phyloP scores from a whole-genome alignment of 1,140 invertebrate genomes.

The Drosophila leontia region DNA sequence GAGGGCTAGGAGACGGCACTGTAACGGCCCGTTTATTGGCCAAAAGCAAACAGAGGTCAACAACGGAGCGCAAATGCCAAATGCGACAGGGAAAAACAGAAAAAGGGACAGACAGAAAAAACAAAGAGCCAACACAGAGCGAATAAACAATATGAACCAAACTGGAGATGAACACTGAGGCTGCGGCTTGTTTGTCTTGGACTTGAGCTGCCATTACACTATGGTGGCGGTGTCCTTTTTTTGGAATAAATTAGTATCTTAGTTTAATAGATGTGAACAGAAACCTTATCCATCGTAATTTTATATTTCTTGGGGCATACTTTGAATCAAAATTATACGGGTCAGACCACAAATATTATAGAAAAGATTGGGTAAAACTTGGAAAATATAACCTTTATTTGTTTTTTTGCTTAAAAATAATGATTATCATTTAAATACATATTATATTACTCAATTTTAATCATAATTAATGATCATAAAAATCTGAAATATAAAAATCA shows the following conservation, averaged over 20 bases:
- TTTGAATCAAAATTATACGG: no score
- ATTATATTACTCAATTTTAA: no score
- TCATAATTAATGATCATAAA: no score
- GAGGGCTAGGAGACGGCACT: conserved; percentile 1
- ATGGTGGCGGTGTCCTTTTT: not conserved
- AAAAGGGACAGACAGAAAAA: conserved; percentile 24
- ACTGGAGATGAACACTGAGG: conserved; percentile 26
- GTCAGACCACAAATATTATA: no score
- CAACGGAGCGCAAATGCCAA: conserved; percentile 63
- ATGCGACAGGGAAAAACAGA: conserved; percentile 52
- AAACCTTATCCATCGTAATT: no score
- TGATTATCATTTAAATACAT: no score
- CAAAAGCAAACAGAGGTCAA: conserved; percentile 75
- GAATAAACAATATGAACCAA: conserved; percentile 70
- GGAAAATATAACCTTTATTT: no score
- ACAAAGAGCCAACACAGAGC: conserved; percentile 49
- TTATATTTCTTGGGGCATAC: no score
- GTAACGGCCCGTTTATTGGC: conserved; percentile 67
- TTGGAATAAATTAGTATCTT: not conserved
- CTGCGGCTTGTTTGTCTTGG: conserved; percentile 70
- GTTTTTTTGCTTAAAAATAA: no score
- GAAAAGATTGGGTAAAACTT: no score
- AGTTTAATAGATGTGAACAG: no score
- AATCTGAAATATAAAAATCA: no score
- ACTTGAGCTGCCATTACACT: conserved; percentile 42